Evolutionary conservation across 2,888 invertebrate species (phyloP).

Genomic region (Chaetogeoica ovagalla): DNA sequence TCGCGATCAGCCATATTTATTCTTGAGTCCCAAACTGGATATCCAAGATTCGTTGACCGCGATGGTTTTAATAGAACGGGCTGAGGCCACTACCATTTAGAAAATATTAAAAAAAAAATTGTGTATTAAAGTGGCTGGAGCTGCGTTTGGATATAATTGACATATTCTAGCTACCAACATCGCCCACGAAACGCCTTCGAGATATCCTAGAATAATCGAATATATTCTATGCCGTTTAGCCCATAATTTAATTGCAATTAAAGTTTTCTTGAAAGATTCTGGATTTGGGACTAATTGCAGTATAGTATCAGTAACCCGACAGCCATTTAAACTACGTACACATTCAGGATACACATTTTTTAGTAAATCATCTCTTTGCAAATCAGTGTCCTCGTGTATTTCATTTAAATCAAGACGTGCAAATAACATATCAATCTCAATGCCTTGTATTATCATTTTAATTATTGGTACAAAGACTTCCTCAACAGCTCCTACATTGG

Average conservation of each 20-base stretch:
- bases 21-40: slow-evolving; percentile 97
- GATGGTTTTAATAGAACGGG: slow-evolving; percentile 89
- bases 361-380: slow-evolving; percentile 85
- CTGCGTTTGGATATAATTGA: slow-evolving; percentile 96
- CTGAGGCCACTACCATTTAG: slow-evolving; percentile 99
- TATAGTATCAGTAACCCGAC: slow-evolving; percentile 98
- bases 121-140: slow-evolving; percentile 90
- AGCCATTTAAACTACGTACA: slow-evolving; percentile 95
- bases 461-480: slow-evolving; percentile 99
- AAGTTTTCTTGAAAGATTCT: slow-evolving; percentile 89
- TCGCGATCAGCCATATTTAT: slow-evolving; percentile 87
- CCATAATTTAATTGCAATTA: slow-evolving; percentile 96
- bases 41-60: slow-evolving; percentile 78
- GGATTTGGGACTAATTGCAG: slow-evolving; percentile 92
- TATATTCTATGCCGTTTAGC: slow-evolving; percentile 99
- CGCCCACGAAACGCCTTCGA: slow-evolving; percentile 99
- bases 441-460: slow-evolving; percentile 97
- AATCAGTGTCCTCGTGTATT: slow-evolving; percentile 84
- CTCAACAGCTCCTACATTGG: slow-evolving; percentile 87
- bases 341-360: slow-evolving; percentile 97
- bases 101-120: slow-evolving; percentile 99
- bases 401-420: slow-evolving; percentile 91
- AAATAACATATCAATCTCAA: slow-evolving; percentile 98
- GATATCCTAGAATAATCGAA: slow-evolving; percentile 95
- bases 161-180: slow-evolving; percentile 98